Base-by-base conservation (phyloP, 2,888 invertebrate species). In the Cantharis nigra region DNA sequence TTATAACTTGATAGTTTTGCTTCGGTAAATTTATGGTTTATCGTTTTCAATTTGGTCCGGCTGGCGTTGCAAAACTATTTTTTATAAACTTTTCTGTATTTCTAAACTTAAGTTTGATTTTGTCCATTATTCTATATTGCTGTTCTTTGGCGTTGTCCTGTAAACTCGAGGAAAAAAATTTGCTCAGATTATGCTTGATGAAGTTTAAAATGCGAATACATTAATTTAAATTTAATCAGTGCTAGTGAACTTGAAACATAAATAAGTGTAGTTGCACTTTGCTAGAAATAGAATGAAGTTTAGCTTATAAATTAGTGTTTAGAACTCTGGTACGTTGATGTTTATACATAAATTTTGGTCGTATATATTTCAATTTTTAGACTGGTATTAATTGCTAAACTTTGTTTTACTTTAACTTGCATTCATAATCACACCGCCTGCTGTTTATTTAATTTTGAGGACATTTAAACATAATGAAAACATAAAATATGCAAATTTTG, bases 291-390 rank as follows among this genome's bases (percentile, higher is more conserved):
- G 70, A 70, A 63, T 63, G 69, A 74, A 74, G 74, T 74, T 62
- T 63, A 69, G 69, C 63, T 70, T 74, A 74, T 74, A 74, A 74
- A 74, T 74, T 74, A 74, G 69, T 18, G 74, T 33, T 69, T 11
- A 63, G 74, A 74, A 74, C 69, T 69, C 69, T 69, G 20, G 63
- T 26, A 70, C 63, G 74, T 69, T 74, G 74, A 74, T 74, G 74
- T 63, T 69, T 74, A 69, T 69, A 74, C 74, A 74, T 74, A 74
- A 74, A 69, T 74, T 74, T 74, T 63, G 63, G 70, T 63, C 74
- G 74, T 74, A 74, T 74, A 74, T 74, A 69, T 74, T 73, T 73
- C 69, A 16, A 16, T 69, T 30, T 69, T 74, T 69, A 69, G 63
- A 70, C 70, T 69, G 69, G 63, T 26, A 74, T 74, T 74, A 74